Conservation (phyloP, 2,888 invertebrate species). For the Hemithea aestivaria region DNA sequence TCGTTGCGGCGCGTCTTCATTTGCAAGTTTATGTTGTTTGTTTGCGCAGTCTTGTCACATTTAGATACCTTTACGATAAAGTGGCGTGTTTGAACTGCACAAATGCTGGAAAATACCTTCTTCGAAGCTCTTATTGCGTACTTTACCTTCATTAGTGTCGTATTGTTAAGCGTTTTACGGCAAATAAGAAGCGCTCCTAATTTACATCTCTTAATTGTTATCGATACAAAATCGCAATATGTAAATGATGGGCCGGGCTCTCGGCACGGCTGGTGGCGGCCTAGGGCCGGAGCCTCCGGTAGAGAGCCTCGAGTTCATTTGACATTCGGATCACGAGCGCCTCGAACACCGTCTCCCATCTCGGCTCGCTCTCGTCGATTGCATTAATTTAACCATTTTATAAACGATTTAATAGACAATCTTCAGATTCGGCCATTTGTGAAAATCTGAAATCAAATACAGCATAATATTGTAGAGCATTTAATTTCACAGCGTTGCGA, state of each 20-base stretch:
- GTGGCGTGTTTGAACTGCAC: slow-evolving; percentile 26
- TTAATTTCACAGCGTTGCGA: slow-evolving; percentile 26
- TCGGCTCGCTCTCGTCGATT: slow-evolving; percentile 69
- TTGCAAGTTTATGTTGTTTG: slow-evolving; percentile 60
- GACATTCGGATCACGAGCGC: slow-evolving; percentile 71
- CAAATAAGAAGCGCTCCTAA: too few relatives aligned
- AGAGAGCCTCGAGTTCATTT: slow-evolving; percentile 56
- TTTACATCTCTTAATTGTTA: slow-evolving; percentile 58
- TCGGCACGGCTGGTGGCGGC: slow-evolving; percentile 33
- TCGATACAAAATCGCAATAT: slow-evolving; percentile 72
- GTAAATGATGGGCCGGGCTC: slow-evolving; percentile 61
- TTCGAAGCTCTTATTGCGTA: slow-evolving; percentile 13
- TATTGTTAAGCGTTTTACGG: slow-evolving; percentile 39
- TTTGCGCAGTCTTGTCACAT: slow-evolving; percentile 44
- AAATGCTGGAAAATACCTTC: slow-evolving; percentile 19
- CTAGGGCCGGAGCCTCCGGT: slow-evolving; percentile 41
- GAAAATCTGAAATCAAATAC: slow-evolving; percentile 36
- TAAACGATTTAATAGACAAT: slow-evolving; percentile 75
- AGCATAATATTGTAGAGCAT: slow-evolving; percentile 26
- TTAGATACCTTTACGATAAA: slow-evolving; percentile 33
- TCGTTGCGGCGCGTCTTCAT: slow-evolving; percentile 63
- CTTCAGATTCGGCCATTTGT: slow-evolving; percentile 58
- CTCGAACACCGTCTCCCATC: slow-evolving; percentile 73
- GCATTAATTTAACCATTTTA: slow-evolving; percentile 77
- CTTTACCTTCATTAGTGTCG: slow-evolving; percentile 22